A percentile compares a stretch with the other conserved stretches of the same genome.
phyloP scores from a whole-genome alignment of 1,140 invertebrate genomes.

The Tetramorium simillimum region DNA sequence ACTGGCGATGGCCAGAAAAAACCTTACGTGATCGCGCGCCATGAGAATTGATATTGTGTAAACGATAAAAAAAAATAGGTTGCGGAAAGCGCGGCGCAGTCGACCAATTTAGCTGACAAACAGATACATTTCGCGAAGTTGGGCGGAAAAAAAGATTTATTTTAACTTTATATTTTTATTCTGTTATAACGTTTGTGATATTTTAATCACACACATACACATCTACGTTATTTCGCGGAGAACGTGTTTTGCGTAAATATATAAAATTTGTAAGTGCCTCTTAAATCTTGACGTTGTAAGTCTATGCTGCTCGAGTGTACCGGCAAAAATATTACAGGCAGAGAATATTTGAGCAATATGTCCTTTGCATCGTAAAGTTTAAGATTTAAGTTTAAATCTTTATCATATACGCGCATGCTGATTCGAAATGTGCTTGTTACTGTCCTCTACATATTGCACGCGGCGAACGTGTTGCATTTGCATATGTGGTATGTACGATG shows the following conservation, averaged over 20 bases:
- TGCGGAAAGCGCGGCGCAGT: background rate
- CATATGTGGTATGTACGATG: conserved; percentile 22
- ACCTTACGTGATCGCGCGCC: conserved; percentile 23
- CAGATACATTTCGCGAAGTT: background rate
- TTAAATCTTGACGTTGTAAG: conserved; percentile 4
- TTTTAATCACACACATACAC: background rate
- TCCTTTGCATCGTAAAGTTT: conserved; percentile 13
- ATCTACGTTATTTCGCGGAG: background rate
- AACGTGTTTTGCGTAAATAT: background rate
- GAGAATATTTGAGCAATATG: conserved; percentile 3
- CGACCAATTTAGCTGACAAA: background rate
- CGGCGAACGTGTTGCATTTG: conserved; percentile 19
- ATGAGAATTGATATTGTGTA: conserved; percentile 34
- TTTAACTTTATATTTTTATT: conserved; percentile 5
- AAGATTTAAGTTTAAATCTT: conserved; percentile 35
- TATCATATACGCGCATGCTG: background rate
- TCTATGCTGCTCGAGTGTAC: background rate
- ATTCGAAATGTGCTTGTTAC: conserved; percentile 34
- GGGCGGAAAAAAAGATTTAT: background rate
- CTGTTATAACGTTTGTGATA: background rate
- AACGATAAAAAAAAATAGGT: background rate
- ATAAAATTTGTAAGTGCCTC: background rate
- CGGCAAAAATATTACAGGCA: background rate
- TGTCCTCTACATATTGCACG: conserved; percentile 25
- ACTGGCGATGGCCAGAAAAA: conserved; percentile 5